Percentiles rank a stretch among this genome's conserved stretches.
Conservation (phyloP, 1,140 invertebrate genomes). For the Goniozus legneri region DNA sequence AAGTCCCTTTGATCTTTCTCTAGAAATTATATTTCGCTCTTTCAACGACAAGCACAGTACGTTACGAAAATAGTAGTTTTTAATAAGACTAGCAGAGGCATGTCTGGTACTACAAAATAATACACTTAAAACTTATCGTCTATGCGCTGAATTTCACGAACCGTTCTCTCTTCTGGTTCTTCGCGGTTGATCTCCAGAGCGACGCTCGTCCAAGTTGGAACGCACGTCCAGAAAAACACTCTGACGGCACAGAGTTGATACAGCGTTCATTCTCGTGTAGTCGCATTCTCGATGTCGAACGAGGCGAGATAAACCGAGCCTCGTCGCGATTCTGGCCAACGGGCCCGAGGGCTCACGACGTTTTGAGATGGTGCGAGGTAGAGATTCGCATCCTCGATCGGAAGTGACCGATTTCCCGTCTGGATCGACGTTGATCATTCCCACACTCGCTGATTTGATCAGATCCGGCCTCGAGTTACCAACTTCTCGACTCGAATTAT, state of each 20-base stretch:
- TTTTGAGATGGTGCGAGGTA: slow-evolving; percentile 36
- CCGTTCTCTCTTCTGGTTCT: no score
- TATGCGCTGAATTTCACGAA: no score
- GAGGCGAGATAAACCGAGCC: slow-evolving; percentile 58
- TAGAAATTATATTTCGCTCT: no score
- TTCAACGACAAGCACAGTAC: no score
- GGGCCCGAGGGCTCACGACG: slow-evolving; percentile 16
- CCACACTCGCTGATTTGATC: slow-evolving; percentile 67
- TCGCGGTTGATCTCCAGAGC: no score
- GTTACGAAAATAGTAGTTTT: no score
- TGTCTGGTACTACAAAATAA: no score
- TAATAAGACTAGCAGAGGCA: no score
- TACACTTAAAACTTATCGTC: no score
- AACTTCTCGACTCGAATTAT: background rate
- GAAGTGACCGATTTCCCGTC: slow-evolving; percentile 33
- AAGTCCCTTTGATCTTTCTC: no score
- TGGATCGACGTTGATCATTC: slow-evolving; percentile 66
- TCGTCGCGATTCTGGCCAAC: slow-evolving; percentile 59
- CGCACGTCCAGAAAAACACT: slow-evolving; percentile 62
- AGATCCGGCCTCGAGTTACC: slow-evolving; percentile 32
- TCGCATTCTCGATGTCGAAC: slow-evolving; percentile 48
- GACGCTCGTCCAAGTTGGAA: slow-evolving; percentile 18
- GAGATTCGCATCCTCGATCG: slow-evolving; percentile 41
- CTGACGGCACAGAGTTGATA: slow-evolving; percentile 64
- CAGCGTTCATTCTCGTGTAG: slow-evolving; percentile 52